A percentile compares a stretch with the other conserved stretches of the same genome.
Evolutionary conservation across 2,113 vertebrate species (phyloP).

Genomic region (Pseudonaja textilis): DNA sequence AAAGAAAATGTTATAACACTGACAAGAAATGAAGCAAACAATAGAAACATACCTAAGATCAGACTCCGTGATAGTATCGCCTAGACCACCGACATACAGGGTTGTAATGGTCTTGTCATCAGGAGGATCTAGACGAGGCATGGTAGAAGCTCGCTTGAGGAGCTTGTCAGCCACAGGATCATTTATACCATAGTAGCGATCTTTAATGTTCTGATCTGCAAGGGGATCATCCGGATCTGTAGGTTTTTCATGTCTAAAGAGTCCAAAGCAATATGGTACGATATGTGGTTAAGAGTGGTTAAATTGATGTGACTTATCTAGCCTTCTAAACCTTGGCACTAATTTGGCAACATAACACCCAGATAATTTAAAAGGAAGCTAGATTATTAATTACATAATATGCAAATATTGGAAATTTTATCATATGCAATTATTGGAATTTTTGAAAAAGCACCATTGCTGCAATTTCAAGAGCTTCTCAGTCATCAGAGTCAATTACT

Average conservation of each 20-base stretch:
- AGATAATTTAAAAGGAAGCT: conserved; percentile 34
- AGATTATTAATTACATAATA: not conserved
- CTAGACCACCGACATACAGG: conserved; percentile 92
- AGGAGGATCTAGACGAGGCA: conserved; percentile 93
- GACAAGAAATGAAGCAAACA: conserved; percentile 24
- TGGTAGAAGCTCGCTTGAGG: conserved; percentile 91
- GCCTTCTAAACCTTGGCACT: conserved; percentile 24
- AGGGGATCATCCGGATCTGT: conserved; percentile 97
- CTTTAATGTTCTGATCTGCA: conserved; percentile 98
- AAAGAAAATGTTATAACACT: not conserved
- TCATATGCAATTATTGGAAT: accelerated
- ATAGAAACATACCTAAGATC: conserved; percentile 83
- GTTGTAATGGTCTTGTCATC: conserved; percentile 96
- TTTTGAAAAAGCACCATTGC: not conserved
- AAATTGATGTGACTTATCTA: not conserved
- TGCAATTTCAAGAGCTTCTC: not conserved
- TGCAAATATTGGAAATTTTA: not conserved
- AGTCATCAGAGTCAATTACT: not conserved
- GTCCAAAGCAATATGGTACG: conserved; percentile 25
- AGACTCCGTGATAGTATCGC: conserved; percentile 91
- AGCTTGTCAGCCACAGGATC: conserved; percentile 97
- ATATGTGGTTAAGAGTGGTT: not conserved
- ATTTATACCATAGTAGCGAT: conserved; percentile 96
- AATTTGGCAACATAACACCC: not conserved
- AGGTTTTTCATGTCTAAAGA: conserved; percentile 91